phyloP scores from a whole-genome alignment of 2,113 vertebrate genomes.

The Urocitellus parryii region DNA sequence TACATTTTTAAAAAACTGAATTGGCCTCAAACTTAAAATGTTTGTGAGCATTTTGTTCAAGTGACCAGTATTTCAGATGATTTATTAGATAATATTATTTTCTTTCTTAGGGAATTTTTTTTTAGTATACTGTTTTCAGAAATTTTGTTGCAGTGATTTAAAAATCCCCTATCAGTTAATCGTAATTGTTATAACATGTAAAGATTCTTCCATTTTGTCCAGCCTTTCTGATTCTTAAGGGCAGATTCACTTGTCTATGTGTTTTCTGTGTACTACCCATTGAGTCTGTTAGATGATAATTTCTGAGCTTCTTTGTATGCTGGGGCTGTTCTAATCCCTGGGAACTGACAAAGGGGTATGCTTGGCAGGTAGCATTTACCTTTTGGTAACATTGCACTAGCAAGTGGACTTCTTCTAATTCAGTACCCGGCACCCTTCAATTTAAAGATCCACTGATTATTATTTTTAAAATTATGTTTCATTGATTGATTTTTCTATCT shows the following conservation, averaged over 20 bases:
- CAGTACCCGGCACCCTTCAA: accelerated
- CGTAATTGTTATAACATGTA: background rate
- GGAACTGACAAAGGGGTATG: background rate
- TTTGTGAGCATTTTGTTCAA: constrained; percentile 13
- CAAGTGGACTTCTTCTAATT: background rate
- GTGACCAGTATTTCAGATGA: background rate
- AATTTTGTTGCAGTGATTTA: constrained; percentile 2
- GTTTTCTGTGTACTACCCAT: background rate
- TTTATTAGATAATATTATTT: background rate
- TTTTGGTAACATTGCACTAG: background rate
- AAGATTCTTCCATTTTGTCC: background rate
- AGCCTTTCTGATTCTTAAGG: background rate
- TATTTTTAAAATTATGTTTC: too few relatives aligned
- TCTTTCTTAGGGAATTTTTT: constrained; percentile 26
- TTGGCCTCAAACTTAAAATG: background rate
- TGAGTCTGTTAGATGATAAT: background rate
- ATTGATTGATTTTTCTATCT: background rate
- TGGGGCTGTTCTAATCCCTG: background rate
- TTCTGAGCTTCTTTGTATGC: too few relatives aligned
- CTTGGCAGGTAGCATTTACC: background rate
- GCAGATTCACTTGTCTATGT: background rate
- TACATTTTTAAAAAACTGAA: background rate
- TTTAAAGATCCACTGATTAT: background rate
- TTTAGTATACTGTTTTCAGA: constrained; percentile 14
- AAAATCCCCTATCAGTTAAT: background rate